Conservation (phyloP, 2,113 vertebrate genomes). For the Panurus biarmicus region DNA sequence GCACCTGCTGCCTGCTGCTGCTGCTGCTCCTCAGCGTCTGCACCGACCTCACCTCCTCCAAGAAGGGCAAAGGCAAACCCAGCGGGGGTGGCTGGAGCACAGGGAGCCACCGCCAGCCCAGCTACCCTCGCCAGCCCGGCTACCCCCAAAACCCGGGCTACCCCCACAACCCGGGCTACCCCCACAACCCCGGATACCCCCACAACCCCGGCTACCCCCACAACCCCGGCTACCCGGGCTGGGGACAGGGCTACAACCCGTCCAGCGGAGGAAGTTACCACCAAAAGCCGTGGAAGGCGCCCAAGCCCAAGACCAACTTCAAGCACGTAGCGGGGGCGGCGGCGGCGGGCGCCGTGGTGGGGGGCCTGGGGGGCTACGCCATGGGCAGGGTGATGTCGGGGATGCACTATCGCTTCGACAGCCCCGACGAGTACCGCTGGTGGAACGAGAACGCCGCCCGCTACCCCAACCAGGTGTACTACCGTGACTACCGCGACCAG, state of each 20-base stretch:
- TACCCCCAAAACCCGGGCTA: not conserved
- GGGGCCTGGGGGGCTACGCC: constrained; percentile 69
- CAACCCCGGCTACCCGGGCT: not conserved
- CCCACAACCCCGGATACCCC: not conserved
- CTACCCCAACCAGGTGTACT: constrained; percentile 71
- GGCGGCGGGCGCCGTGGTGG: constrained; percentile 54
- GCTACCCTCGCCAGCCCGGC: not conserved
- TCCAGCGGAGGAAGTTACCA: constrained; percentile 43
- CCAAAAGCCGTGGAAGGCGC: constrained; percentile 65
- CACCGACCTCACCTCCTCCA: constrained; percentile 39
- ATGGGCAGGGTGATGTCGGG: constrained; percentile 68
- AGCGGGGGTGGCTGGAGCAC: constrained; percentile 48
- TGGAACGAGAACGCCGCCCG: constrained; percentile 60
- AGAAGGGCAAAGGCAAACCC: constrained; percentile 67
- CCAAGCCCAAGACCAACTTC: constrained; percentile 68
- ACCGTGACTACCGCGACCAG: constrained; percentile 42
- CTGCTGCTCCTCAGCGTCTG: constrained; percentile 52
- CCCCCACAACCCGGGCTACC: not conserved
- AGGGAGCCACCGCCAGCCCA: constrained; percentile 30
- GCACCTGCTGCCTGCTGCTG: constrained; percentile 48
- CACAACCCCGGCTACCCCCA: not conserved
- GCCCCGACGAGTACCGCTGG: constrained; percentile 64
- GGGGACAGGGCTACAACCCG: constrained; percentile 57
- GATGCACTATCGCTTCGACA: constrained; percentile 62
- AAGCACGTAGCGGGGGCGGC: constrained; percentile 68